Conservation (phyloP, 2,113 vertebrate genomes). For the Neodontobutis hainanensis region DNA sequence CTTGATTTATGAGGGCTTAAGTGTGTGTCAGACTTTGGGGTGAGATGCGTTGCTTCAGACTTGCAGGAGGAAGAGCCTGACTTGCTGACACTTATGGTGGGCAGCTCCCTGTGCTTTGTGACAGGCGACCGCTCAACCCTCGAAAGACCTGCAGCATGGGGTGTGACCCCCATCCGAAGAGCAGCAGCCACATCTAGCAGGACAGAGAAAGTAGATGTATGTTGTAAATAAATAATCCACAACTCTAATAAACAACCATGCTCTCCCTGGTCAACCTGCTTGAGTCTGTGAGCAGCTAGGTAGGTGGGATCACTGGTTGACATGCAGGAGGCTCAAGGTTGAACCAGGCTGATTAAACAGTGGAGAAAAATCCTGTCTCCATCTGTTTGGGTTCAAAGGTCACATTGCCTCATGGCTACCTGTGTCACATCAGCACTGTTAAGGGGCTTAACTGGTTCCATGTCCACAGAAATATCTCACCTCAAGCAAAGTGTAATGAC, state of each 20-base stretch:
- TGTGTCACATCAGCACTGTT: conserved; percentile 58
- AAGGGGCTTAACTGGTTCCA: conserved; percentile 65
- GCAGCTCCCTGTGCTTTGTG: conserved; percentile 77
- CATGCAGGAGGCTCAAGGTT: conserved; percentile 69
- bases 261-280: conserved; percentile 36
- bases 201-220: conserved; percentile 18
- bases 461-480: conserved; percentile 34
- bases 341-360: conserved; percentile 68
- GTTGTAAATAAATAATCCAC: conserved; percentile 25
- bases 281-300: conserved; percentile 44
- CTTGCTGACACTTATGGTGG: conserved; percentile 78
- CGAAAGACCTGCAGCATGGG: conserved; percentile 68
- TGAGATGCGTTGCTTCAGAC: conserved; percentile 75
- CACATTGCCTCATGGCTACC: conserved; percentile 43
- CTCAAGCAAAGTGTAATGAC: conserved; percentile 21
- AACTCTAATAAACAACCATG: conserved; percentile 22
- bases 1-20: conserved; percentile 91
- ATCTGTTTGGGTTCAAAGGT: conserved; percentile 68
- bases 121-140: conserved; percentile 71
- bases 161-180: conserved; percentile 66
- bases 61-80: conserved; percentile 76
- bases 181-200: conserved; percentile 72
- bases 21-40: conserved; percentile 81
- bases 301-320: conserved; percentile 45
- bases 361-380: conserved; percentile 62